These are phyloP conservation scores for Diplodus puntazzo DNA, from an alignment of 2,797 vertebrate genomes.

Conservation along the genomic window DNA sequence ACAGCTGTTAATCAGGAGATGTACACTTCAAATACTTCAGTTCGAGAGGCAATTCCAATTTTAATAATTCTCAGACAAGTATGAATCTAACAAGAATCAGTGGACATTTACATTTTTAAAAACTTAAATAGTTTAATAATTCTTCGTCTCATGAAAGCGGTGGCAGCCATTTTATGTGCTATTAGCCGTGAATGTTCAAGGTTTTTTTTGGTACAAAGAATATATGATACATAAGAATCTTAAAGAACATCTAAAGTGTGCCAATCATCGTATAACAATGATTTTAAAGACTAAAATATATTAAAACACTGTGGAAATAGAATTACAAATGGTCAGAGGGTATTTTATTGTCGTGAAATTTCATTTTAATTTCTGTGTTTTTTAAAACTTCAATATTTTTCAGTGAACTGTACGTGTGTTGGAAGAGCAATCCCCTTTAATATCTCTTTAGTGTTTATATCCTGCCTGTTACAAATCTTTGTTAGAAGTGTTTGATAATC, in stretches of 20 bases:
- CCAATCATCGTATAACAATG: neutral
- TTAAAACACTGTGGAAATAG: neutral
- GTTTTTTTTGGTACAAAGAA: too few relatives aligned
- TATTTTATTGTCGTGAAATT: too few relatives aligned
- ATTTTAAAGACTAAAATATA: neutral
- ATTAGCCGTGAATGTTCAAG: neutral
- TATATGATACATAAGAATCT: neutral
- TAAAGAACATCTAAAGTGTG: neutral
- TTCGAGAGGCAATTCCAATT: neutral
- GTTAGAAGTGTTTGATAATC: too few relatives aligned
- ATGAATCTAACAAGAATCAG: neutral
- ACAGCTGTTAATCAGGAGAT: constrained; percentile 28
- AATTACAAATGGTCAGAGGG: too few relatives aligned
- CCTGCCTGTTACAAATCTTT: too few relatives aligned
- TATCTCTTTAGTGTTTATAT: too few relatives aligned
- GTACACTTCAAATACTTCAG: neutral
- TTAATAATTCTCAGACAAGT: neutral
- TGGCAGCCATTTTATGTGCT: neutral
- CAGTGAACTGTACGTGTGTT: too few relatives aligned
- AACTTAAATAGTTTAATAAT: neutral
- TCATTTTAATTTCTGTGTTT: too few relatives aligned
- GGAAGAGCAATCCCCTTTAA: too few relatives aligned
- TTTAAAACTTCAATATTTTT: too few relatives aligned
- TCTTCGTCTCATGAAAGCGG: neutral
- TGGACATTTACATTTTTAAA: neutral